phyloP scores from a whole-genome alignment of 2,888 invertebrate genomes.

The Operophtera brumata region DNA sequence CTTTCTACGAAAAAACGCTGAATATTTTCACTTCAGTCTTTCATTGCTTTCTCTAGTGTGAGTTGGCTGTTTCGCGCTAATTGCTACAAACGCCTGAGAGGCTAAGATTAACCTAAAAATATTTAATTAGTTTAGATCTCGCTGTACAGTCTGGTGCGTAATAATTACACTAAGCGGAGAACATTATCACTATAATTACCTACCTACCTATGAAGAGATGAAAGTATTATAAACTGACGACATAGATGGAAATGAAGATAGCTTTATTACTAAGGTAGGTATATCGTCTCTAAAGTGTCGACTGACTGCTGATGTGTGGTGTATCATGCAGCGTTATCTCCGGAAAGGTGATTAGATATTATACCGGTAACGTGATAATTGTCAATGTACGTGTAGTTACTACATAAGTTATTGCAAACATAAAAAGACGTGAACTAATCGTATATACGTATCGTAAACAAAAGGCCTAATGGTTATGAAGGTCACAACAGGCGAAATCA shows the following conservation, averaged over 20 bases:
- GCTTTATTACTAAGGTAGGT: constrained; percentile 21
- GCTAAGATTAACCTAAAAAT: constrained; percentile 59
- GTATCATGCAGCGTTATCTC: background rate
- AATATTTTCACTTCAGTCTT: constrained; percentile 47
- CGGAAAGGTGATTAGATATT: background rate
- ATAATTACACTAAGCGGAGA: constrained; percentile 40
- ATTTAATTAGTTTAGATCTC: constrained; percentile 54
- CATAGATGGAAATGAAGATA: constrained; percentile 27
- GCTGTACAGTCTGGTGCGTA: constrained; percentile 37
- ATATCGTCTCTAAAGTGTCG: constrained; percentile 26
- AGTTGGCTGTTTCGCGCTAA: constrained; percentile 58
- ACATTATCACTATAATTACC: constrained; percentile 44
- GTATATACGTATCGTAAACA: too few species aligned
- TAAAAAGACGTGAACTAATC: too few species aligned
- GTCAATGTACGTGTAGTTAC: too few species aligned
- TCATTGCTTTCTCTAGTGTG: constrained; percentile 60
- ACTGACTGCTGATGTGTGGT: background rate
- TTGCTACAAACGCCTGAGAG: constrained; percentile 51
- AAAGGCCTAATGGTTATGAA: background rate
- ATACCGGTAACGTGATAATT: too few species aligned
- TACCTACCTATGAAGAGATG: constrained; percentile 40
- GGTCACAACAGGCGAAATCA: background rate
- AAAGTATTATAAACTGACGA: constrained; percentile 47
- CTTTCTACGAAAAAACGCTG: constrained; percentile 33
- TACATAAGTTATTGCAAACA: too few species aligned